These are phyloP conservation scores for Gadus chalcogrammus DNA, from an alignment of 2,113 vertebrate species.

Conservation along the genomic window DNA sequence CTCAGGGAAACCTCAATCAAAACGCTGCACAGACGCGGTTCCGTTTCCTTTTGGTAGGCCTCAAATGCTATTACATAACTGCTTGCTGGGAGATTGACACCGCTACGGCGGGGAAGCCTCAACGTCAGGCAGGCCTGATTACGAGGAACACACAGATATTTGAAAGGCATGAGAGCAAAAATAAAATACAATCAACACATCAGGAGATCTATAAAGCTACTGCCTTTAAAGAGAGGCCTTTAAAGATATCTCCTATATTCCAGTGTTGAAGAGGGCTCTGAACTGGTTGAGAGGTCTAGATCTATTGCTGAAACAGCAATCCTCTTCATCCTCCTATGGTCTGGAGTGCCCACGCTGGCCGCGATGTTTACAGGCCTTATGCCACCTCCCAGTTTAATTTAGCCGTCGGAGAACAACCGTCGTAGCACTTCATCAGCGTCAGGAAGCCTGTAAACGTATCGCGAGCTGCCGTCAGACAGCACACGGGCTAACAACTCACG, in stretches of 20 bases:
- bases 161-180: too few relatives aligned
- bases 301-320: slow-evolving; percentile 32
- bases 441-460: slow-evolving; percentile 50
- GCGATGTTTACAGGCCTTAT: slow-evolving; percentile 34
- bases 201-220: too few relatives aligned
- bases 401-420: slow-evolving; percentile 34
- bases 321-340: slow-evolving; percentile 18
- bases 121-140: too few relatives aligned
- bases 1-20: background rate
- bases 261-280: too few relatives aligned
- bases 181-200: too few relatives aligned
- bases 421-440: slow-evolving; percentile 49
- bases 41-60: background rate
- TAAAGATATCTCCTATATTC: too few relatives aligned
- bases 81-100: too few relatives aligned
- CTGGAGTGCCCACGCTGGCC: slow-evolving; percentile 27
- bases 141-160: too few relatives aligned
- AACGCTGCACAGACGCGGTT: background rate
- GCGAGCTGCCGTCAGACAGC: slow-evolving; percentile 33
- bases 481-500: slow-evolving; percentile 27
- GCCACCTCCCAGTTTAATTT: slow-evolving; percentile 51
- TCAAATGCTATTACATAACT: background rate
- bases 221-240: too few relatives aligned
- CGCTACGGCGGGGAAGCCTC: too few relatives aligned
- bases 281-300: background rate